phyloP scores from a whole-genome alignment of 2,888 invertebrate genomes.

The Mallateleia sp. region DNA sequence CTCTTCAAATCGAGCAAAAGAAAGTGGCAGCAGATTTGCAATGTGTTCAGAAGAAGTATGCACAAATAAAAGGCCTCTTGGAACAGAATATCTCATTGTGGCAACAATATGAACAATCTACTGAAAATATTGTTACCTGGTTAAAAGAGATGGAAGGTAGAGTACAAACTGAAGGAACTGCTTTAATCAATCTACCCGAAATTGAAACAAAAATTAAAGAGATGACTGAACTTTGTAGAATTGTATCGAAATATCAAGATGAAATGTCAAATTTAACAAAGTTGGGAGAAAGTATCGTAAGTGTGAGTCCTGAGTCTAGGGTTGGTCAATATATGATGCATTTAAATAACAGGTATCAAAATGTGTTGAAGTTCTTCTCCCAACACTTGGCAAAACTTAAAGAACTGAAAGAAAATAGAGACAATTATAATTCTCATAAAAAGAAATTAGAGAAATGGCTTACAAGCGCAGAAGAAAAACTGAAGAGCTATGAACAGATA shows the following conservation, averaged over 20 bases:
- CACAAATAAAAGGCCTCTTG: conserved; percentile 92
- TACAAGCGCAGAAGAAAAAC: conserved; percentile 93
- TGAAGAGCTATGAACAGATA: conserved; percentile 93
- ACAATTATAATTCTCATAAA: conserved; percentile 92
- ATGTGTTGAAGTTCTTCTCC: conserved; percentile 93
- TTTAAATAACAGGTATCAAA: conserved; percentile 94
- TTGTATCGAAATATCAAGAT: conserved; percentile 92
- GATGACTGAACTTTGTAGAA: conserved; percentile 91
- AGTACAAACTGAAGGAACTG: conserved; percentile 93
- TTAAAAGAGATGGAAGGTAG: conserved; percentile 95
- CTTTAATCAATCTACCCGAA: conserved; percentile 92
- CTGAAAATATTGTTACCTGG: conserved; percentile 94
- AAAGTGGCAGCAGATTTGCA: conserved; percentile 93
- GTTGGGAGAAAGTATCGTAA: conserved; percentile 93
- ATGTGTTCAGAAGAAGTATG: conserved; percentile 92
- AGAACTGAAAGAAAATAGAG: conserved; percentile 93
- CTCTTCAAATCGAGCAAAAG: conserved; percentile 93
- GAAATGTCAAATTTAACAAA: conserved; percentile 93
- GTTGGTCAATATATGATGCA: conserved; percentile 95
- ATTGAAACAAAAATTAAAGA: conserved; percentile 93
- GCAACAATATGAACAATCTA: conserved; percentile 94
- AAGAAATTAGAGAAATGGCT: conserved; percentile 95
- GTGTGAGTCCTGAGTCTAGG: conserved; percentile 93
- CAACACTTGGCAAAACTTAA: conserved; percentile 93
- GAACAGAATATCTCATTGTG: conserved; percentile 94